Evolutionary conservation across 2,888 invertebrate species (phyloP).

Genomic region (Nemoura dubitans): DNA sequence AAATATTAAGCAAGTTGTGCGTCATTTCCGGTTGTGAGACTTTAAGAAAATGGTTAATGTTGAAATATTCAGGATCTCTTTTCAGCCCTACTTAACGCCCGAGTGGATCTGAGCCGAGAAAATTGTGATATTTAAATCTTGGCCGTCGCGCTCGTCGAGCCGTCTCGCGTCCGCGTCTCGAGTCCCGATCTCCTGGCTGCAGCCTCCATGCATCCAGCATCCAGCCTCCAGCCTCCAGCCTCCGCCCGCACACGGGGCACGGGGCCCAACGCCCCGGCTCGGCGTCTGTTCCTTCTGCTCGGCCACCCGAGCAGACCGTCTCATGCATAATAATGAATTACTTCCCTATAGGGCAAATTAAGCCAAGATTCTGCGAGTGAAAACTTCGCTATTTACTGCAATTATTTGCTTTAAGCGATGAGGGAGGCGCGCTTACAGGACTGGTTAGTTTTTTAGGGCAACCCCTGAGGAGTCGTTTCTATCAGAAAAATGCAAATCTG

Average conservation of each 20-base stretch:
- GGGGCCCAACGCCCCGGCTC: not conserved
- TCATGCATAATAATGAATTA: constrained; percentile 65
- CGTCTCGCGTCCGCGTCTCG: not conserved
- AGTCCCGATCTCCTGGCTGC: not conserved
- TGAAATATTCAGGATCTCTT: constrained; percentile 7
- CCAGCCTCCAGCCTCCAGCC: too few species aligned
- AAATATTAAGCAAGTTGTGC: not conserved
- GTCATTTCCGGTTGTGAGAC: constrained; percentile 2
- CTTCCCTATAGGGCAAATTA: constrained; percentile 62
- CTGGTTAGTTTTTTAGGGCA: not conserved
- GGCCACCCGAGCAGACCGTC: constrained; percentile 48
- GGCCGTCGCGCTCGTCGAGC: not conserved
- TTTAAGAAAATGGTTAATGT: not conserved
- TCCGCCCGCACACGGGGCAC: not conserved
- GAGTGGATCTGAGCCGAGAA: constrained; percentile 16
- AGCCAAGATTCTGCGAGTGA: constrained; percentile 62
- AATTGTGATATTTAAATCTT: constrained; percentile 23
- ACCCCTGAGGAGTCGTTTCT: constrained; percentile 40
- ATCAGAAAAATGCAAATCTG: constrained; percentile 46
- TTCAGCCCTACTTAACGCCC: constrained; percentile 9
- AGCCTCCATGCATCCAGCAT: too few species aligned
- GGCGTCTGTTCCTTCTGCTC: too few species aligned
- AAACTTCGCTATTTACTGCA: constrained; percentile 63
- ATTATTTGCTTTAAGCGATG: constrained; percentile 57
- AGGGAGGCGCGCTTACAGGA: not conserved